These are phyloP conservation scores for Synchiropus splendidus DNA, from an alignment of 2,113 vertebrate genomes.

Conservation along the genomic window DNA sequence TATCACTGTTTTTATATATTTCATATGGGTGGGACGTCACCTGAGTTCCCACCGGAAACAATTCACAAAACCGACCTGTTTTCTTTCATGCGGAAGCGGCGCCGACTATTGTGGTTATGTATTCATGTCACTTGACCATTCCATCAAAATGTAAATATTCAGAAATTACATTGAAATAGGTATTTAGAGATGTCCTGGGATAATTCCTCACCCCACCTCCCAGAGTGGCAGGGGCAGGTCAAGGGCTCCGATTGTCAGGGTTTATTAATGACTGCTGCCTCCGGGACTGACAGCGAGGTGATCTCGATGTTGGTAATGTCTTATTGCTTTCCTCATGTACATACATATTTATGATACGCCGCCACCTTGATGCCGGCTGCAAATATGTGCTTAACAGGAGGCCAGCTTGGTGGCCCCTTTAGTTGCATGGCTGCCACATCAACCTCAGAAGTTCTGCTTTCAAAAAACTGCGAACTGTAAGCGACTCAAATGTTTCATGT, in stretches of 20 bases:
- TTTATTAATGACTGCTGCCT: constrained; percentile 62
- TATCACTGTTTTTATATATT: too few species aligned
- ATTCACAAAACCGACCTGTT: too few species aligned
- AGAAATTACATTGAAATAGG: background rate
- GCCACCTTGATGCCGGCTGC: constrained; percentile 41
- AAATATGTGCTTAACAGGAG: constrained; percentile 55
- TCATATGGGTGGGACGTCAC: too few species aligned
- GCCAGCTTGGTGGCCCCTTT: constrained; percentile 23
- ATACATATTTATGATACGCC: constrained; percentile 67
- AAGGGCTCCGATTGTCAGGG: constrained; percentile 58
- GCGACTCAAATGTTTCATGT: constrained; percentile 20
- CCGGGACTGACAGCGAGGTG: constrained; percentile 49
- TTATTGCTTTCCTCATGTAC: constrained; percentile 61
- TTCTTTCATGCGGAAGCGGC: too few species aligned
- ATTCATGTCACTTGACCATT: background rate
- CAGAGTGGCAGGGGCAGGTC: constrained; percentile 50
- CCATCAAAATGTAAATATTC: constrained; percentile 18
- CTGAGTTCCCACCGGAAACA: too few species aligned
- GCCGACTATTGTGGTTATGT: constrained; percentile 5
- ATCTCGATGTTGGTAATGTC: constrained; percentile 63
- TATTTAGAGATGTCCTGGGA: constrained; percentile 3
- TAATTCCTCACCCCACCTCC: constrained; percentile 18
- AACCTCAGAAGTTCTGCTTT: constrained; percentile 19
- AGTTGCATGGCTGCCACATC: constrained; percentile 13
- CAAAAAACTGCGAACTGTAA: background rate